phyloP scores from a whole-genome alignment of 92 coral and sea anemone genomes.

The Nematostella vectensis region DNA sequence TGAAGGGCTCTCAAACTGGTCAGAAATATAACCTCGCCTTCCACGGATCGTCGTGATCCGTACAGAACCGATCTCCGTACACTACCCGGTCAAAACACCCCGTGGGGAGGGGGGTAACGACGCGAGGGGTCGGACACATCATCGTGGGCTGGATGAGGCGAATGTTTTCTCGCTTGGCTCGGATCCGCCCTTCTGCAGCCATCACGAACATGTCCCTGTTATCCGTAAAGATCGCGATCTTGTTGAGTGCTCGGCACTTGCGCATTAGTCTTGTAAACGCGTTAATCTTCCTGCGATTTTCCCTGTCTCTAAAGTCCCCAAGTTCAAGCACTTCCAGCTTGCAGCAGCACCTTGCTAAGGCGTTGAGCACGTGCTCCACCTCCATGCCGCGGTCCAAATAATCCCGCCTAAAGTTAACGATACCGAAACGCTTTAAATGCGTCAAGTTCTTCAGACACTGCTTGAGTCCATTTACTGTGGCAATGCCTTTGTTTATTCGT shows the following conservation, averaged over 20 bases:
- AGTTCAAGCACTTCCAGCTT: slow-evolving; percentile 56
- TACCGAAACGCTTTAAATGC: slow-evolving; percentile 44
- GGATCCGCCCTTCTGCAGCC: slow-evolving; percentile 55
- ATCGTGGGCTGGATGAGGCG: slow-evolving; percentile 61
- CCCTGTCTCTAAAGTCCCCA: slow-evolving; percentile 48
- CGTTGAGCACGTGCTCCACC: slow-evolving; percentile 42
- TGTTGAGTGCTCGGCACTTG: slow-evolving; percentile 35
- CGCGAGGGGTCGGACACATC: slow-evolving; percentile 60
- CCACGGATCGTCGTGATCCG: slow-evolving; percentile 31
- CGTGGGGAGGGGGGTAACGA: slow-evolving; percentile 53
- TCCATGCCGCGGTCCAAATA: slow-evolving; percentile 35
- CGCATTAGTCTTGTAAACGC: slow-evolving; percentile 48
- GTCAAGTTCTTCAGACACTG: slow-evolving; percentile 44
- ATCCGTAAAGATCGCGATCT: slow-evolving; percentile 41
- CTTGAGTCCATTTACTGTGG: slow-evolving; percentile 36
- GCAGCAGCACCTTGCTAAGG: slow-evolving; percentile 37
- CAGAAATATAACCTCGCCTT: slow-evolving; percentile 17
- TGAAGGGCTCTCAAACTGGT: too few relatives aligned
- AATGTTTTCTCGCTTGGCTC: slow-evolving; percentile 32
- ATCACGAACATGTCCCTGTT: slow-evolving; percentile 61
- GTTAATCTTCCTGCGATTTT: slow-evolving; percentile 35
- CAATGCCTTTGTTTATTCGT: slow-evolving; percentile 23
- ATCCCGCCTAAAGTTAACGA: slow-evolving; percentile 34
- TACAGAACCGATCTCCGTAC: slow-evolving; percentile 32
- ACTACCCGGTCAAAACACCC: slow-evolving; percentile 57